Conservation (phyloP, 2,797 vertebrate genomes). For the Argyrosomus regius region DNA sequence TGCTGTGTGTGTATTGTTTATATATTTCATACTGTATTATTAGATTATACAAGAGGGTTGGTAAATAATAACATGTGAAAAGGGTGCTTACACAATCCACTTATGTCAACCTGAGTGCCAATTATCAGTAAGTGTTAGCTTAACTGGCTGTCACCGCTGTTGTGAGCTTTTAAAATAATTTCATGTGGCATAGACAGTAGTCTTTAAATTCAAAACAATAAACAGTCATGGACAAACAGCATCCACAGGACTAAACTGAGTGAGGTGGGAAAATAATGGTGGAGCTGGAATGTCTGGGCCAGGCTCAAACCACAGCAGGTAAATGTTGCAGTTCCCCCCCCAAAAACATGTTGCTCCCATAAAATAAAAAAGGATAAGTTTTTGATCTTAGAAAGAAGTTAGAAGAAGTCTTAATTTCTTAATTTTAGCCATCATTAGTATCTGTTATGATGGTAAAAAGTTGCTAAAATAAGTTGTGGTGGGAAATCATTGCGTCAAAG, state of each 20-base stretch:
- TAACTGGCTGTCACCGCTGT: not conserved
- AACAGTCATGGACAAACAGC: not conserved
- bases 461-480: no score
- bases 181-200: not conserved
- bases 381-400: no score
- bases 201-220: not conserved
- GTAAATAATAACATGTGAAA: not conserved
- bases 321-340: not conserved
- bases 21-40: not conserved
- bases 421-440: no score
- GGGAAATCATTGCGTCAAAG: no score
- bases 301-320: not conserved
- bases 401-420: no score
- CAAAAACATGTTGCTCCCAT: no score
- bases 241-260: not conserved
- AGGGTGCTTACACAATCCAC: not conserved
- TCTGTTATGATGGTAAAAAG: no score
- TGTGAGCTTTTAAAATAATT: conserved; percentile 3
- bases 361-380: no score
- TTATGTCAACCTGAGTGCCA: not conserved
- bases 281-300: not conserved
- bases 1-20: not conserved
- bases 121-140: not conserved
- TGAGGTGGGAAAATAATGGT: not conserved
- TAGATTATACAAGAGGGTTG: not conserved